Evolutionary conservation across 64 coral and sea anemone species (phyloP).

Genomic region (Stichodactyla mertensii): DNA sequence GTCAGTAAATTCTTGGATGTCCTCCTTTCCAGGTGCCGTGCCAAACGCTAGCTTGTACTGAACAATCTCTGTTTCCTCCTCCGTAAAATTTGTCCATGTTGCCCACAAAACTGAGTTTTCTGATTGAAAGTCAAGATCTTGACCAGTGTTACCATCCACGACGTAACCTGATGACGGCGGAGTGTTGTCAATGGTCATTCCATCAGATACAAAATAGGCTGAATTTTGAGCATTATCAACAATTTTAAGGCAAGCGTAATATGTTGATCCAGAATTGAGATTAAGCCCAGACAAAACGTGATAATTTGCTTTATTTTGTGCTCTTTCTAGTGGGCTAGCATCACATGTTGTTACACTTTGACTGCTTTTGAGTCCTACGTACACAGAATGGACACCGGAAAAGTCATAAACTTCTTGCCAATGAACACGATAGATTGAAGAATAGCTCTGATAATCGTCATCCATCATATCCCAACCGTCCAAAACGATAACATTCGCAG

Average conservation of each 20-base stretch:
- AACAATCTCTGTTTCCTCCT: slow-evolving; percentile 64
- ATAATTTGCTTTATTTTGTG: slow-evolving; percentile 25
- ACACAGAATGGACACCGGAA: slow-evolving; percentile 59
- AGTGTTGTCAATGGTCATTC: slow-evolving; percentile 67
- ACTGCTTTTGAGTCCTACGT: slow-evolving; percentile 60
- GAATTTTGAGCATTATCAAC: slow-evolving; percentile 83
- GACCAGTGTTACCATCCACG: slow-evolving; percentile 62
- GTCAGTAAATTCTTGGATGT: slow-evolving; percentile 76
- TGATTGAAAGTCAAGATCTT: slow-evolving; percentile 56
- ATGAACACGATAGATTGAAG: slow-evolving; percentile 73
- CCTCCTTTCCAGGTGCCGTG: slow-evolving; percentile 46
- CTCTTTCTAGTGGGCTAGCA: slow-evolving; percentile 44
- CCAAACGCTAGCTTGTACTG: slow-evolving; percentile 83
- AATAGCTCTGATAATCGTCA: slow-evolving; percentile 75
- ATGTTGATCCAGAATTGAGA: slow-evolving; percentile 58
- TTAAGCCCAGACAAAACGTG: slow-evolving; percentile 68
- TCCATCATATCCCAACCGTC: slow-evolving; percentile 85
- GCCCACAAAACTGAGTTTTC: slow-evolving; percentile 82
- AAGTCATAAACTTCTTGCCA: slow-evolving; percentile 87
- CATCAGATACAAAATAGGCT: slow-evolving; percentile 67
- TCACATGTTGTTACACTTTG: slow-evolving; percentile 45
- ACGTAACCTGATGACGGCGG: slow-evolving; percentile 62
- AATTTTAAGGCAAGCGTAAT: slow-evolving; percentile 71
- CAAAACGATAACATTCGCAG: slow-evolving; percentile 58
- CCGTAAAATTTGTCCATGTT: slow-evolving; percentile 72